Percentiles rank a stretch among this genome's conserved stretches.
Evolutionary conservation across 2,888 invertebrate species (phyloP).

Genomic region (Deilephila elpenor): DNA sequence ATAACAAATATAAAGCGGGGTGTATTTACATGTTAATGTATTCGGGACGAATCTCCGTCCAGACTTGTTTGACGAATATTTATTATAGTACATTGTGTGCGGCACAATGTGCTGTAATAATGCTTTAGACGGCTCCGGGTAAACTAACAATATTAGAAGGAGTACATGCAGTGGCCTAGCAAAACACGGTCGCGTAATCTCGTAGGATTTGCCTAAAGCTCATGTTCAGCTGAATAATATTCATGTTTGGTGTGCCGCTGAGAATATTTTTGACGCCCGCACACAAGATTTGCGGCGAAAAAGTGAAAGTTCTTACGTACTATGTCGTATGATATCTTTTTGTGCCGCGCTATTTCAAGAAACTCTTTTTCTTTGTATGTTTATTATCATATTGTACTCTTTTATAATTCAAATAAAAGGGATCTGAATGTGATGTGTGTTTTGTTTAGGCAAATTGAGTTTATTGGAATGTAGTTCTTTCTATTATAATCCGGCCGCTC

Average conservation of each 20-base stretch:
- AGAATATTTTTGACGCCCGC: constrained; percentile 11
- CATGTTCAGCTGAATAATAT: constrained; percentile 16
- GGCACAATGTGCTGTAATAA: no score
- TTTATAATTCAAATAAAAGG: background rate
- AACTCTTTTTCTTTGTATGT: constrained; percentile 7
- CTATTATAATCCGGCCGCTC: no score
- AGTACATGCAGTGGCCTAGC: constrained; percentile 23
- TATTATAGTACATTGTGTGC: constrained; percentile 11
- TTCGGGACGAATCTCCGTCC: constrained; percentile 12
- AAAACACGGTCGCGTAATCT: constrained; percentile 23
- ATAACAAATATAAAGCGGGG: constrained; percentile 3
- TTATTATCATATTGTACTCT: constrained; percentile 4
- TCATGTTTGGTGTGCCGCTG: constrained; percentile 19
- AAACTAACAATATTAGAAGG: constrained; percentile 15
- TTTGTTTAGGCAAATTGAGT: background rate
- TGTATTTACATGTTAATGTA: constrained; percentile 16
- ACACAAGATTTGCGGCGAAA: constrained; percentile 16
- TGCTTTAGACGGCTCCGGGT: background rate
- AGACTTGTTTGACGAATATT: constrained; percentile 21
- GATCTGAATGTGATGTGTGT: background rate
- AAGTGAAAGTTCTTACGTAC: constrained; percentile 19
- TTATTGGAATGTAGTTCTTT: no score
- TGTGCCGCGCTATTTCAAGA: constrained; percentile 12
- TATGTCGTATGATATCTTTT: constrained; percentile 17
- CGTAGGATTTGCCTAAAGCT: constrained; percentile 17